Evolutionary conservation across 2,888 invertebrate genomes (phyloP).

Genomic region (Troilus luridus): DNA sequence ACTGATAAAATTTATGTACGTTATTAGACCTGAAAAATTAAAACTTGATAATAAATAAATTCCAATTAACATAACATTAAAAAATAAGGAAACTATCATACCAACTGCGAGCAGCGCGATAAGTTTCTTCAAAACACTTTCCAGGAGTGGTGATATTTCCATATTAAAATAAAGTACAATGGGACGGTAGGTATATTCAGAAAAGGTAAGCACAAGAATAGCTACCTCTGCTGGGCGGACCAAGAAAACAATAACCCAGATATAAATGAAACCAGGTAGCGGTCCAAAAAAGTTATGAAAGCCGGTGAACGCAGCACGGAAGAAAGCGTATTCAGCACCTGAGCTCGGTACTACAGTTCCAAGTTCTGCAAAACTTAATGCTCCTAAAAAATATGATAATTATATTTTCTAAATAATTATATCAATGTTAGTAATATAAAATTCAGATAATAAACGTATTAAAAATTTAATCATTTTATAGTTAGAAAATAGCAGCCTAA

Average conservation of each 20-base stretch:
- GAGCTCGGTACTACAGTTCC: slow-evolving; percentile 84
- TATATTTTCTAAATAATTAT: background rate
- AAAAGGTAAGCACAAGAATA: slow-evolving; percentile 82
- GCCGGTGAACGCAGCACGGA: slow-evolving; percentile 80
- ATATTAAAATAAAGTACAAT: slow-evolving; percentile 71
- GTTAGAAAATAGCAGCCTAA: background rate
- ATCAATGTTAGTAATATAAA: background rate
- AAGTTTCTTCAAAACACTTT: slow-evolving; percentile 73
- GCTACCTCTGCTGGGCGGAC: slow-evolving; percentile 85
- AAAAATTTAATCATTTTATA: background rate
- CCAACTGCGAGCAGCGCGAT: slow-evolving; percentile 77
- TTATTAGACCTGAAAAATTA: slow-evolving; percentile 76
- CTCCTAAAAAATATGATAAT: slow-evolving; percentile 72
- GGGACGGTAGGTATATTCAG: slow-evolving; percentile 81
- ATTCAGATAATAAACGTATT: background rate
- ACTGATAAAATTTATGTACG: slow-evolving; percentile 83
- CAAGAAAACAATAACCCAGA: slow-evolving; percentile 83
- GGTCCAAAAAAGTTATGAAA: slow-evolving; percentile 81
- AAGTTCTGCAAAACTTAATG: slow-evolving; percentile 84
- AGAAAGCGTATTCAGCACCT: slow-evolving; percentile 87
- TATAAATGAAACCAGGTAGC: slow-evolving; percentile 81
- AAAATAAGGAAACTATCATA: slow-evolving; percentile 68
- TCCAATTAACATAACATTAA: slow-evolving; percentile 11
- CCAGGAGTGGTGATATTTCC: slow-evolving; percentile 69
- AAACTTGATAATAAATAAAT: background rate